phyloP scores from a whole-genome alignment of 2,113 vertebrate genomes.

The Sander vitreus region DNA sequence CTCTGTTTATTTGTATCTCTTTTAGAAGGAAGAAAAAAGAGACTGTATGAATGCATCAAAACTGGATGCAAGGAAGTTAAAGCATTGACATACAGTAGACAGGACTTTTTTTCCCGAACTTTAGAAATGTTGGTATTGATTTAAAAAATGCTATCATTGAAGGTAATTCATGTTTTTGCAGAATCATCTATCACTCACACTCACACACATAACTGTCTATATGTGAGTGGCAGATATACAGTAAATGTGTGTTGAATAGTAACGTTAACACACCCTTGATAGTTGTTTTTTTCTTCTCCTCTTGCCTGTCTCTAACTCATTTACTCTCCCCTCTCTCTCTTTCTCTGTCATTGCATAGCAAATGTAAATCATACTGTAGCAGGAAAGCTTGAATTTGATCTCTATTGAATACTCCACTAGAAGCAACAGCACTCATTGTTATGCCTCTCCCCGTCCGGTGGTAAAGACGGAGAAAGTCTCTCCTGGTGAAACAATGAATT shows the following conservation, averaged over 20 bases:
- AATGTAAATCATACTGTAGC: constrained; percentile 38
- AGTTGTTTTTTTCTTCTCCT: background rate
- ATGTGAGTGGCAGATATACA: background rate
- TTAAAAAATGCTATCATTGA: background rate
- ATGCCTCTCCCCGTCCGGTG: constrained; percentile 34
- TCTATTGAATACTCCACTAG: constrained; percentile 36
- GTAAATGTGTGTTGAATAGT: constrained; percentile 4
- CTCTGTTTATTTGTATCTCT: constrained; percentile 1
- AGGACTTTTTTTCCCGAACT: background rate
- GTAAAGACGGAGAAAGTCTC: constrained; percentile 23
- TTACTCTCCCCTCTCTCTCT: background rate
- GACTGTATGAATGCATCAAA: background rate
- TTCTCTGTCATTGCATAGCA: constrained; percentile 33
- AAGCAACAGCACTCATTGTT: constrained; percentile 50
- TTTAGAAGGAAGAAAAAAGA: background rate
- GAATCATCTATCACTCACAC: background rate
- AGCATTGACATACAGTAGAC: constrained; percentile 1
- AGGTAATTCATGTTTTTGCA: background rate
- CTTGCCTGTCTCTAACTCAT: background rate
- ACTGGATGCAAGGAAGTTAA: background rate
- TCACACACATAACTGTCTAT: background rate
- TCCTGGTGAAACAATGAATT: constrained; percentile 31
- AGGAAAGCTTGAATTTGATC: constrained; percentile 49
- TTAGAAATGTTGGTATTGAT: background rate
- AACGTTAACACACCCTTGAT: constrained; percentile 20